Conservation (phyloP, 2,888 invertebrate genomes). For the Trichopria drosophilae region DNA sequence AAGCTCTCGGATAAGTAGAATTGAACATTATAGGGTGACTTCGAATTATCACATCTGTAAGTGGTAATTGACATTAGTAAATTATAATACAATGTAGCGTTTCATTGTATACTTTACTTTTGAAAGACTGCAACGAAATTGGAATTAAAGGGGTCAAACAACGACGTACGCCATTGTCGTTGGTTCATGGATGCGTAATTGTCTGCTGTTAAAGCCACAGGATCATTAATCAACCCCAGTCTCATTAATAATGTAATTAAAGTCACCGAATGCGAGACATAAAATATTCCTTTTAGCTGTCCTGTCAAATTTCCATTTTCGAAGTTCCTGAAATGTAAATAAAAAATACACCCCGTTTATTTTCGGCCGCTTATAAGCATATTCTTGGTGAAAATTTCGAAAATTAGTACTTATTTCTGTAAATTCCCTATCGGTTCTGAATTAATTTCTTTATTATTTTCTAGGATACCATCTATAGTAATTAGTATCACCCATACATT, state of each 20-base stretch:
- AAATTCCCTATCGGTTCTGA: too few relatives aligned
- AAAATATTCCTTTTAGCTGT: slow-evolving; percentile 67
- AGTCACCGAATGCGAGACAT: slow-evolving; percentile 68
- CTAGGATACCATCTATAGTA: too few relatives aligned
- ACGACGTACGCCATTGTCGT: slow-evolving; percentile 69
- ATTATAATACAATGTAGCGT: too few relatives aligned
- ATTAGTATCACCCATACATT: too few relatives aligned
- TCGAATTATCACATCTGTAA: slow-evolving; percentile 61
- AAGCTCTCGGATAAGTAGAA: slow-evolving; percentile 73
- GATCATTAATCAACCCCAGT: slow-evolving; percentile 68
- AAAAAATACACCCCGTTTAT: too few relatives aligned
- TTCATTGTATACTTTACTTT: slow-evolving; percentile 61
- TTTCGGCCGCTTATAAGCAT: too few relatives aligned
- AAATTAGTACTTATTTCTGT: too few relatives aligned
- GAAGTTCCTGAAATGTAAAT: slow-evolving; percentile 28
- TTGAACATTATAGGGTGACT: slow-evolving; percentile 60
- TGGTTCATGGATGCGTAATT: slow-evolving; percentile 63
- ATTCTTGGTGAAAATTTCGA: too few relatives aligned
- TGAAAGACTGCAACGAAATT: slow-evolving; percentile 74
- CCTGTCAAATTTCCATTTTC: slow-evolving; percentile 40
- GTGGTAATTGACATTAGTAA: too few relatives aligned
- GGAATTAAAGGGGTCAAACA: slow-evolving; percentile 69
- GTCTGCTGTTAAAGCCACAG: slow-evolving; percentile 66
- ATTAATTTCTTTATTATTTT: too few relatives aligned
- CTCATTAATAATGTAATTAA: slow-evolving; percentile 67